phyloP scores from a whole-genome alignment of 2,888 invertebrate genomes.

The Heliconius ethilla region DNA sequence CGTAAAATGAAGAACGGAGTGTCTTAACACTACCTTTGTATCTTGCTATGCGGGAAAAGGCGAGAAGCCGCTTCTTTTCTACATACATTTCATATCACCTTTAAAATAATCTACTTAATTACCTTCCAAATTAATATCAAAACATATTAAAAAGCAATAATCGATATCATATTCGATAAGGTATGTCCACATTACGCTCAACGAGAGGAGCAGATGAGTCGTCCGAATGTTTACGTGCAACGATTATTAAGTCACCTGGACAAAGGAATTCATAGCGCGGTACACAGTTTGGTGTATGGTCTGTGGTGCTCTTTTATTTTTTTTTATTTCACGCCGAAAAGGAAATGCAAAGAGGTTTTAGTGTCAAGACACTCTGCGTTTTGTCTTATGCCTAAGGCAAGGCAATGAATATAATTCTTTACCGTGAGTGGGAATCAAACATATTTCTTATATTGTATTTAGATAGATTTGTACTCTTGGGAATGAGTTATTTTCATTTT shows the following conservation, averaged over 20 bases:
- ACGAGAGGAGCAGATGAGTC: slow-evolving; percentile 24
- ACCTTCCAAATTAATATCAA: neutral
- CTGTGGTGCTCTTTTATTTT: neutral
- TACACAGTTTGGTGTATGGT: slow-evolving; percentile 21
- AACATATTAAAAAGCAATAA: slow-evolving; percentile 10
- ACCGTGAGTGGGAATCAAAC: neutral
- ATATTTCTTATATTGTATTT: neutral
- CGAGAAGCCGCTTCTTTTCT: neutral
- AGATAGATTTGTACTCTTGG: no score
- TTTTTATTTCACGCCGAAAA: neutral
- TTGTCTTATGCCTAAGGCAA: no score
- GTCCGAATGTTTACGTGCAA: slow-evolving; percentile 23
- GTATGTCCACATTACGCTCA: neutral
- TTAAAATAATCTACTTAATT: neutral
- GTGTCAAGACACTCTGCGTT: neutral
- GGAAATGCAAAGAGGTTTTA: no score
- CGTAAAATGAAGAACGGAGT: no score
- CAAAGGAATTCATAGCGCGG: slow-evolving; percentile 33
- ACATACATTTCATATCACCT: neutral
- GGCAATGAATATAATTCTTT: neutral
- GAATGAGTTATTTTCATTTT: no score
- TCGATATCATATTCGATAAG: neutral
- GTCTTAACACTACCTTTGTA: no score
- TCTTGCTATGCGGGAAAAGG: neutral
- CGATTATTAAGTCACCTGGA: slow-evolving; percentile 33